Evolutionary conservation across 92 coral and sea anemone genomes (phyloP).

Genomic region (Phymanthus crucifer): DNA sequence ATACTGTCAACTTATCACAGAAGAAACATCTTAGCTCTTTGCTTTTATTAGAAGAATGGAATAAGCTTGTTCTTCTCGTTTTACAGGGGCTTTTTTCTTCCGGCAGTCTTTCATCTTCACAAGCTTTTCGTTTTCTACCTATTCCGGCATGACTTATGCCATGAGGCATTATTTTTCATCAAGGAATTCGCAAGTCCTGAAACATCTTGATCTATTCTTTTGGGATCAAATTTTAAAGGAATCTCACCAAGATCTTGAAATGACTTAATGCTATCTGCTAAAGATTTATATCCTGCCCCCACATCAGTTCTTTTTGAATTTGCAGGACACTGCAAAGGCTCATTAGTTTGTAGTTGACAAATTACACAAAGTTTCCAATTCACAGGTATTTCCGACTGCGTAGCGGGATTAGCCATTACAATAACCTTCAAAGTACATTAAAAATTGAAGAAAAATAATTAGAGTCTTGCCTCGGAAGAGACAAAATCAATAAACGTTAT

Average conservation of each 20-base stretch:
- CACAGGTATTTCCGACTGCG: neutral
- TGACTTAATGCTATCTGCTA: neutral
- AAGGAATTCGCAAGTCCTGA: slow-evolving; percentile 30
- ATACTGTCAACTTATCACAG: slow-evolving; percentile 35
- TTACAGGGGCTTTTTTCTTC: neutral
- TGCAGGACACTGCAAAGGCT: neutral
- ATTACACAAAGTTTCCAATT: neutral
- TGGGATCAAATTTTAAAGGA: slow-evolving; percentile 33
- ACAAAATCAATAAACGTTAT: neutral
- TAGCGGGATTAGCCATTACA: neutral
- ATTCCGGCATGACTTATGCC: slow-evolving; percentile 42
- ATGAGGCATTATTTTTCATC: slow-evolving; percentile 22
- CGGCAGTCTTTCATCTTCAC: neutral
- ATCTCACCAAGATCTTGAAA: slow-evolving; percentile 33
- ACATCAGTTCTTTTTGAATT: too few relatives aligned
- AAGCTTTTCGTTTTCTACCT: slow-evolving; percentile 10
- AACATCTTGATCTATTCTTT: slow-evolving; percentile 32
- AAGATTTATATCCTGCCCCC: too few relatives aligned
- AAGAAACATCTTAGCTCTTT: slow-evolving; percentile 38
- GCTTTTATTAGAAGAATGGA: neutral
- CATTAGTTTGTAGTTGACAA: neutral
- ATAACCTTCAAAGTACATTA: neutral
- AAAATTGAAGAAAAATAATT: too few relatives aligned
- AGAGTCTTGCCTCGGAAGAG: neutral
- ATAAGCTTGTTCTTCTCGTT: neutral